A percentile compares a stretch with the other conserved stretches of the same genome.
Conservation (phyloP, 2,888 invertebrate genomes). For the Parascotia fuliginaria region DNA sequence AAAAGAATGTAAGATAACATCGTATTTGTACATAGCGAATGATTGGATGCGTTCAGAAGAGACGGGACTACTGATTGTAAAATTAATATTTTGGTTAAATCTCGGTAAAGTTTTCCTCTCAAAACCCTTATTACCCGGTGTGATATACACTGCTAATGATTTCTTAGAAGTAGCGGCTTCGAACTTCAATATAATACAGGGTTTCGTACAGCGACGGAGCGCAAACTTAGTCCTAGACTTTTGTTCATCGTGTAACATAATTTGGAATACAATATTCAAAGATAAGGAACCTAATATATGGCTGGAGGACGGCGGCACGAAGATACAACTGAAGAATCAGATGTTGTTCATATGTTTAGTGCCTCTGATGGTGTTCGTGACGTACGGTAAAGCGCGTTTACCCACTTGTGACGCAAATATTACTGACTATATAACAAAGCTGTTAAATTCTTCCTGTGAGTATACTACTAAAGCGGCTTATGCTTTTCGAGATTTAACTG, state of each 20-base stretch:
- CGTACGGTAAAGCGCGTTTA: conserved; percentile 41
- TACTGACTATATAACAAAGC: conserved; percentile 86
- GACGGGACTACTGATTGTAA: conserved; percentile 75
- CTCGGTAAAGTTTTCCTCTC: conserved; percentile 66
- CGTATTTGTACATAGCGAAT: conserved; percentile 65
- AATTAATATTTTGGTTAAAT: conserved; percentile 75
- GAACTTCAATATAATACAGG: conserved; percentile 67
- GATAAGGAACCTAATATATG: conserved; percentile 48
- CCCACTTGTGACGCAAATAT: conserved; percentile 77
- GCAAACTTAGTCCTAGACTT: conserved; percentile 63
- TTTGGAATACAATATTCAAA: conserved; percentile 60
- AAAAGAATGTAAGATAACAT: conserved; percentile 65
- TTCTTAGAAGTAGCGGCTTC: conserved; percentile 63
- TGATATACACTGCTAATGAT: conserved; percentile 63
- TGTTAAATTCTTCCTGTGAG: conserved; percentile 87
- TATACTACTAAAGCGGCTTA: conserved; percentile 87
- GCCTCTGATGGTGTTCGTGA: conserved; percentile 83
- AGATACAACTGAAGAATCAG: conserved; percentile 84
- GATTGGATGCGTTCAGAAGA: conserved; percentile 76
- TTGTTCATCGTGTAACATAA: conserved; percentile 64
- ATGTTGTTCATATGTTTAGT: conserved; percentile 87
- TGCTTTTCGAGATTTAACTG: conserved; percentile 83
- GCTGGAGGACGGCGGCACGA: conserved; percentile 45
- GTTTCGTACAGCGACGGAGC: conserved; percentile 59
- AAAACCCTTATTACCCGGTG: conserved; percentile 61